phyloP scores from a whole-genome alignment of 1,140 invertebrate species.

The Phthorimaea operculella region DNA sequence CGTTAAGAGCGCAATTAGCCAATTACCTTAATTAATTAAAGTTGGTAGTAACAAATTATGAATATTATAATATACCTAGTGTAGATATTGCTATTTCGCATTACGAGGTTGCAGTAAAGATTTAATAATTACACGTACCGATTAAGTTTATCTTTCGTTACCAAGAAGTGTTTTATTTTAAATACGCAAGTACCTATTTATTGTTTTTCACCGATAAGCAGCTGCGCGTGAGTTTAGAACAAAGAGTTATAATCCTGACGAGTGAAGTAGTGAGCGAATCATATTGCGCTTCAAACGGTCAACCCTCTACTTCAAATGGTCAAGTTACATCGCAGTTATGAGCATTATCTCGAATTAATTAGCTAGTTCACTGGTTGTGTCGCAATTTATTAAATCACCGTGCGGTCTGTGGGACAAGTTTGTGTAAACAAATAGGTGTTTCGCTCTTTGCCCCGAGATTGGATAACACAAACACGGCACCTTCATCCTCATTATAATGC shows the following conservation, averaged over 20 bases:
- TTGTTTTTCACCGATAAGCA: constrained; percentile 50
- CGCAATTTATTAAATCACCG: constrained; percentile 21
- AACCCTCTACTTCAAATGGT: constrained; percentile 28
- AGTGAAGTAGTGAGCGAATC: constrained; percentile 44
- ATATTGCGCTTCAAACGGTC: constrained; percentile 28
- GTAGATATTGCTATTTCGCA: background rate
- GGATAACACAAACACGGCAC: background rate
- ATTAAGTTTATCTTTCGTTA: constrained; percentile 50
- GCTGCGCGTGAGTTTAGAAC: constrained; percentile 51
- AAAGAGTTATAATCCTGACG: constrained; percentile 53
- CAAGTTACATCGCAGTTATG: constrained; percentile 34
- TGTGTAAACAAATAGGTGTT: constrained; percentile 2
- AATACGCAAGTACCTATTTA: constrained; percentile 38
- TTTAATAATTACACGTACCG: background rate
- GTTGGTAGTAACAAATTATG: background rate
- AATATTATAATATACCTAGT: background rate
- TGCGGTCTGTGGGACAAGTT: background rate
- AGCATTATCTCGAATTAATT: constrained; percentile 51
- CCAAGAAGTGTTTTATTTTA: constrained; percentile 55
- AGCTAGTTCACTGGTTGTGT: constrained; percentile 28
- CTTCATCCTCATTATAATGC: background rate
- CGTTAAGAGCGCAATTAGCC: background rate
- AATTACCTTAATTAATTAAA: background rate
- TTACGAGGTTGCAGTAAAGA: background rate
- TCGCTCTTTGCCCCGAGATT: background rate